phyloP scores from a whole-genome alignment of 2,113 vertebrate genomes.

The Dryoscopus gambensis region DNA sequence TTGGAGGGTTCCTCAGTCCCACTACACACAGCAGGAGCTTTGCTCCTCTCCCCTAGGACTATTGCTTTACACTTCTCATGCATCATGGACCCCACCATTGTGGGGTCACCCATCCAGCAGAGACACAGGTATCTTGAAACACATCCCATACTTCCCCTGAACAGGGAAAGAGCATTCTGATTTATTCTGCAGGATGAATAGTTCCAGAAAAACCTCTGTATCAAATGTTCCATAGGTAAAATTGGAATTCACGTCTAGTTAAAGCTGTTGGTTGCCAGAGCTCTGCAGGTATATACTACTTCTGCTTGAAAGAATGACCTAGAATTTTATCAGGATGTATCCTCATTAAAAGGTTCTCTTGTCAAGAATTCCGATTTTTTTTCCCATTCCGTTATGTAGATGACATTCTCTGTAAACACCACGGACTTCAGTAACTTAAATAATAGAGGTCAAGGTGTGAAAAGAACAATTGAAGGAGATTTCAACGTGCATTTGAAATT shows the following conservation, averaged over 20 bases:
- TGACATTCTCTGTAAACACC: background rate
- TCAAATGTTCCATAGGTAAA: background rate
- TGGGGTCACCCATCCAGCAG: background rate
- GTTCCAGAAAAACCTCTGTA: background rate
- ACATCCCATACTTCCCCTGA: accelerated
- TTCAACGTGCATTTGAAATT: background rate
- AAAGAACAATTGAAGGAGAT: background rate
- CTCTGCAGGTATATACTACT: background rate
- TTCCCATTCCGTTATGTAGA: background rate
- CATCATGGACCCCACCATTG: accelerated
- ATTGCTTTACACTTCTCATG: background rate
- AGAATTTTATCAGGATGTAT: background rate
- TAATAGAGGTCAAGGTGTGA: background rate
- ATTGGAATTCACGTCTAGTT: background rate
- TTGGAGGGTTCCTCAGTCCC: background rate
- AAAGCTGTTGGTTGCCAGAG: background rate
- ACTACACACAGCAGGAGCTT: background rate
- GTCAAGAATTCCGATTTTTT: background rate
- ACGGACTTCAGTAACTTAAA: background rate
- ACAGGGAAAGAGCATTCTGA: background rate
- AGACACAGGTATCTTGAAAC: background rate
- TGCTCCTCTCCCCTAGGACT: background rate
- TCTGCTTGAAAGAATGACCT: background rate
- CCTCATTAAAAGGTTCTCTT: background rate
- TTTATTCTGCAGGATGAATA: background rate